Percentiles rank a stretch among this genome's conserved stretches.
Conservation (phyloP, 2,888 invertebrate genomes). For the Eulithis testata region DNA sequence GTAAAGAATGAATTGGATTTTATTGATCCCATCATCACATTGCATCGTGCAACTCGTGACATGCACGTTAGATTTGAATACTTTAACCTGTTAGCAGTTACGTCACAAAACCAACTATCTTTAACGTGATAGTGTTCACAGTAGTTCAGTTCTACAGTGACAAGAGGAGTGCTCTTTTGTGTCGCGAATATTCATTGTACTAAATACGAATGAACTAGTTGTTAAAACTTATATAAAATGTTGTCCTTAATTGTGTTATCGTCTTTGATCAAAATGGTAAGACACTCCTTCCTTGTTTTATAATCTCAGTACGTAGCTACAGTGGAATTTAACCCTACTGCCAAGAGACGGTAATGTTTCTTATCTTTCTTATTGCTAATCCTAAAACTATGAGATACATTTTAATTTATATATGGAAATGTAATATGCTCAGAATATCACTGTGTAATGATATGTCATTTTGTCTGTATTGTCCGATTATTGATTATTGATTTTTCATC, state of each 20-base stretch:
- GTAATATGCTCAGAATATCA: no score
- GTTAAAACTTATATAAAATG: slow-evolving; percentile 12
- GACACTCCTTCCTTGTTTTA: neutral
- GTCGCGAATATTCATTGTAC: neutral
- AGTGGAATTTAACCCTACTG: no score
- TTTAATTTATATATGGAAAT: no score
- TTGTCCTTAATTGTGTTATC: slow-evolving; percentile 28
- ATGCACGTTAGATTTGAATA: slow-evolving; percentile 2
- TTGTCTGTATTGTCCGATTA: no score
- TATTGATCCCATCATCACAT: slow-evolving; percentile 8
- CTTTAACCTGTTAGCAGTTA: slow-evolving; percentile 22
- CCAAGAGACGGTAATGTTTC: no score
- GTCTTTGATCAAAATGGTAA: slow-evolving; percentile 33
- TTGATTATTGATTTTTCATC: no score
- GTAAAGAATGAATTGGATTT: slow-evolving; percentile 1
- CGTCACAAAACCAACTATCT: slow-evolving; percentile 23
- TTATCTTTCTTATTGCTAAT: no score
- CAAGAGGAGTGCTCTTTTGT: slow-evolving; percentile 11
- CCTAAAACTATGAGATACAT: no score
- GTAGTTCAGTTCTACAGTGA: slow-evolving; percentile 17
- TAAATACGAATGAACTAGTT: no score
- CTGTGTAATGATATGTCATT: no score
- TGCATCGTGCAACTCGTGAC: slow-evolving; percentile 15
- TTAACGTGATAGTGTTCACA: neutral
- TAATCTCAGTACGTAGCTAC: no score